These are phyloP conservation scores for Tachycineta bicolor DNA, from an alignment of 2,113 vertebrate genomes.

Conservation along the genomic window DNA sequence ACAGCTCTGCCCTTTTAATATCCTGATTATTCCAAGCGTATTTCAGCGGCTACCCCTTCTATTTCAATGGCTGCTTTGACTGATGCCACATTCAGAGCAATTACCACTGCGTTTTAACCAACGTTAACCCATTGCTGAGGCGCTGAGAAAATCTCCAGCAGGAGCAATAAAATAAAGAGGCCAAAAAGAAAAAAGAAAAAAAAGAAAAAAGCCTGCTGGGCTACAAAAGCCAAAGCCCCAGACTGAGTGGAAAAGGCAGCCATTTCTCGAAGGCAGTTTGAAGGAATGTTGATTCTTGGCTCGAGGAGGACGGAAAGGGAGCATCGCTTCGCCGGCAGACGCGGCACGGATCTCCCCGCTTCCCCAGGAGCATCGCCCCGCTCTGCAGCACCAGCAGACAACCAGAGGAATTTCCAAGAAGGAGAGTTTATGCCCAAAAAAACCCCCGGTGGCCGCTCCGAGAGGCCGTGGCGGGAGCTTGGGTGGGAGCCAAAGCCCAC, in stretches of 20 bases:
- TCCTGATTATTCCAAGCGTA: not conserved
- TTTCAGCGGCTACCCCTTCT: conserved; percentile 11
- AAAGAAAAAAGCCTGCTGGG: not conserved
- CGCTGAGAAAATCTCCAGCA: not conserved
- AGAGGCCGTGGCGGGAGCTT: not conserved
- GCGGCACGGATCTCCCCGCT: fast-evolving
- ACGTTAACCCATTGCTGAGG: not conserved
- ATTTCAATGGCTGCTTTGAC: conserved; percentile 31
- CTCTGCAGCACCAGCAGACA: not conserved
- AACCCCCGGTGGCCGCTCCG: not conserved
- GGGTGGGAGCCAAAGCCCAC: conserved; percentile 8
- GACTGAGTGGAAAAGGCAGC: not conserved
- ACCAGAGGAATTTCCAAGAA: not conserved
- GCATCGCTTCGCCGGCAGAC: not conserved
- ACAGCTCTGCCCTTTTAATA: not conserved
- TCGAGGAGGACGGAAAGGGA: not conserved
- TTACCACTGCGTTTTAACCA: not conserved
- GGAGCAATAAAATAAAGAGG: not conserved
- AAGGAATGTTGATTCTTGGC: conserved; percentile 23
- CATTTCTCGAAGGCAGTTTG: not conserved
- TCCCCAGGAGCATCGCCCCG: not conserved
- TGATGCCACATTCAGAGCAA: conserved; percentile 11
- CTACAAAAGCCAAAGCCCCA: conserved; percentile 10
- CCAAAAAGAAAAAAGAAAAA: not conserved
- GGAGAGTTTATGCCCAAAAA: not conserved